Evolutionary conservation across 2,797 vertebrate genomes (phyloP), one percentile per base, ranked within the genome.

Genomic region (Tragopan temminckii): DNA sequence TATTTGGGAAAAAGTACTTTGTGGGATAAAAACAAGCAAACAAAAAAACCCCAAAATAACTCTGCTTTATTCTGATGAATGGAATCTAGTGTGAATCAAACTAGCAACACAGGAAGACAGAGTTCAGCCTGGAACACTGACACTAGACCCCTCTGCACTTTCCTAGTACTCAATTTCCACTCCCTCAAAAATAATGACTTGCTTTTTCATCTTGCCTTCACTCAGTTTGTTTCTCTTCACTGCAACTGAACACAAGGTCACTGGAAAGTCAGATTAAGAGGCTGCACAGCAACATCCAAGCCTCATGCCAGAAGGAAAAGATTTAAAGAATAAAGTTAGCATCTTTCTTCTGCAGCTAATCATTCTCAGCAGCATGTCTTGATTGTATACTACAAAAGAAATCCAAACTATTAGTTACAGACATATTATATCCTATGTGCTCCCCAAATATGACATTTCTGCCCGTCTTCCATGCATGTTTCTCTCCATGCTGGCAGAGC

Each of bases 181-280:
- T 85, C 43, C 80, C 85, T 95, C 89, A 89, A 88, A 88, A 69
- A 78, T 23, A 94, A 92, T 10, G 40, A 88, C 85, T 90, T 0
- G 2, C 79, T 42, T 92, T 95, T 91, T 90, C 88, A 89, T 92
- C 69, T 72, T 95, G 63, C 62, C 67, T 85, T 48, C 36, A 31
- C 42, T 70, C 2, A 2, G 82, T 91, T 92, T 92, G 61, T 96
- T 93, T 77, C 43, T 86, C 59, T 85, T 88, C 79, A 85, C 46
- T 83, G 58, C 79, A 95, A 67, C 40, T 38, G 58, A 93, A 88
- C 66, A 31, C 81, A 96, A 96, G 90, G 94, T 95, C 94, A 91
- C 20, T 20, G 29, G 29, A 93, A 97, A 95, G 85, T 94, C 88
- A 94, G 71, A 45, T 25, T 40, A 81, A 68, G 48, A 88, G 29